Percentiles rank a stretch among this genome's conserved stretches.
Evolutionary conservation across 2,797 vertebrate species (phyloP).

Genomic region (Aplochiton taeniatus): DNA sequence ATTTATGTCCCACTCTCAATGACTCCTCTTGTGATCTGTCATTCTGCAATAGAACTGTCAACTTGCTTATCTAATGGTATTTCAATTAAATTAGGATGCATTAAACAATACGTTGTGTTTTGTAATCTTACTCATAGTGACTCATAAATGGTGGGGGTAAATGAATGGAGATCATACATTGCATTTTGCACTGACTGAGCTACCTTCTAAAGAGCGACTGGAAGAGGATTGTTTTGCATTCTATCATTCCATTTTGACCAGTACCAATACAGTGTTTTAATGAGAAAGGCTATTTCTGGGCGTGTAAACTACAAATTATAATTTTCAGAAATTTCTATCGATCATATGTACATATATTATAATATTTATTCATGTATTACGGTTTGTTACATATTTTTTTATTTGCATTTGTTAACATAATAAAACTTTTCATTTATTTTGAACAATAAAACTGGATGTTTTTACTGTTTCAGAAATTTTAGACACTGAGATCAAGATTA

Average conservation of each 20-base stretch:
- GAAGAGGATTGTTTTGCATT: no score
- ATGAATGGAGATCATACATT: slow-evolving; percentile 10
- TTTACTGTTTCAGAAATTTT: slow-evolving; percentile 85
- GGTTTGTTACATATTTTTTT: no score
- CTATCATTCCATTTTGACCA: background rate
- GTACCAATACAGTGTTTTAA: slow-evolving; percentile 14
- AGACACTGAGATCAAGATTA: slow-evolving; percentile 81
- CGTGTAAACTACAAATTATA: no score
- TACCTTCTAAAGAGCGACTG: background rate
- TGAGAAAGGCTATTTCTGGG: no score
- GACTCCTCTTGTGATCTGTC: slow-evolving; percentile 51
- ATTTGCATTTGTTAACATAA: no score
- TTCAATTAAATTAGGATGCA: slow-evolving; percentile 73
- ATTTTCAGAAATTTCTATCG: no score
- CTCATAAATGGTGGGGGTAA: slow-evolving; percentile 21
- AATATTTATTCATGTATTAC: no score
- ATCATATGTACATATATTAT: no score
- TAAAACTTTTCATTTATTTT: no score
- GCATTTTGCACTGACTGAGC: slow-evolving; percentile 3
- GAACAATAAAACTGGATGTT: slow-evolving; percentile 84
- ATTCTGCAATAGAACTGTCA: slow-evolving; percentile 54
- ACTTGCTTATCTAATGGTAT: slow-evolving; percentile 66
- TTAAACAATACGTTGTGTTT: slow-evolving; percentile 62
- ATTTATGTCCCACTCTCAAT: slow-evolving; percentile 35
- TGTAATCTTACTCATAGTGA: slow-evolving; percentile 55